Conservation (phyloP, 2,797 vertebrate species). For the Typhlichthys eigenmanni region DNA sequence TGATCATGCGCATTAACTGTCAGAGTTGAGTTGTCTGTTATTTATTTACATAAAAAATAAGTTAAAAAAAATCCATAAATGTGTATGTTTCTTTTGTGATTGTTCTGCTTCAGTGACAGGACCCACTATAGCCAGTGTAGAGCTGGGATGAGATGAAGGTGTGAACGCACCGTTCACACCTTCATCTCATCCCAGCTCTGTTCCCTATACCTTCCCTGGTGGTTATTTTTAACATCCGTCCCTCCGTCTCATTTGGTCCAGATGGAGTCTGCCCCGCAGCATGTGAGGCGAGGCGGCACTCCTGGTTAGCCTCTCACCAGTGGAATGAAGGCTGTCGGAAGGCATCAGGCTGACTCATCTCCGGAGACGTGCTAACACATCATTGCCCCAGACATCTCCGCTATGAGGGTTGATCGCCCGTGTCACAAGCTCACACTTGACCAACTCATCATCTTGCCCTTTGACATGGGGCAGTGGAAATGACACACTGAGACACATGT, state of each 20-base stretch:
- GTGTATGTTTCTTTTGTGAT: constrained; percentile 45
- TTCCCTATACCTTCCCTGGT: constrained; percentile 60
- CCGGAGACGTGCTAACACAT: constrained; percentile 71
- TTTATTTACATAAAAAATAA: constrained; percentile 53
- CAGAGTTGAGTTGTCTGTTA: constrained; percentile 54
- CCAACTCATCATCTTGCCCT: constrained; percentile 64
- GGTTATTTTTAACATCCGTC: constrained; percentile 71
- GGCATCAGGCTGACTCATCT: constrained; percentile 76
- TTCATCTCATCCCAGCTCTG: constrained; percentile 47
- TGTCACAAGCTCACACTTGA: constrained; percentile 55
- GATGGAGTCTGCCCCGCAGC: constrained; percentile 71
- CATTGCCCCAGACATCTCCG: constrained; percentile 64
- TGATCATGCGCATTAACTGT: constrained; percentile 57
- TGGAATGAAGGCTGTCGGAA: constrained; percentile 74
- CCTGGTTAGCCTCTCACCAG: constrained; percentile 69
- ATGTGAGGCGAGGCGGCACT: constrained; percentile 66
- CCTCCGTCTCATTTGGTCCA: constrained; percentile 69
- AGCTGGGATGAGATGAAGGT: too few species aligned
- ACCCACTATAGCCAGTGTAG: too few species aligned
- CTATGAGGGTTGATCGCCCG: constrained; percentile 66
- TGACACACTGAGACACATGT: constrained; percentile 21
- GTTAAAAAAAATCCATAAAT: constrained; percentile 58
- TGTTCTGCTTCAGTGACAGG: constrained; percentile 32
- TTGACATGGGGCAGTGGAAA: constrained; percentile 10
- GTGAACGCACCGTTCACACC: constrained; percentile 19